Evolutionary conservation across 1,140 invertebrate genomes (phyloP).

Genomic region (Drosophila rhopaloa): DNA sequence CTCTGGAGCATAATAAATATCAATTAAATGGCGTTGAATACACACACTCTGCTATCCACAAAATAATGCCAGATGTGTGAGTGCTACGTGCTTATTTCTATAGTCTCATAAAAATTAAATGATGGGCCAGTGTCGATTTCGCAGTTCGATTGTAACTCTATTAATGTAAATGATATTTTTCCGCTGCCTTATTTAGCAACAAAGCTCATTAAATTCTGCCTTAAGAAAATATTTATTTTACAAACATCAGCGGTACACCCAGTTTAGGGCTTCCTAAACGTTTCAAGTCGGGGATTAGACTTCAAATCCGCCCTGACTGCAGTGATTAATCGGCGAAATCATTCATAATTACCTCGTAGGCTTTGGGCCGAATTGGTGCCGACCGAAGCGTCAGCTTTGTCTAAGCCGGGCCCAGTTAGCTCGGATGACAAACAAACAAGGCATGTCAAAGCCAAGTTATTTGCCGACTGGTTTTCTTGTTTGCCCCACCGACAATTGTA

Average conservation of each 20-base stretch:
- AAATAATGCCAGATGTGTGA: constrained; percentile 53
- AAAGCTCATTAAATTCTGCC: constrained; percentile 23
- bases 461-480: constrained; percentile 48
- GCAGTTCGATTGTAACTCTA: constrained; percentile 36
- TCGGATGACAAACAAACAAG: constrained; percentile 44
- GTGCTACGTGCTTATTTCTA: constrained; percentile 28
- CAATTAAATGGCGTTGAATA: constrained; percentile 63
- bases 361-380: constrained; percentile 16
- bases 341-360: constrained; percentile 57
- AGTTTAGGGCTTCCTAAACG: constrained; percentile 22
- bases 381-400: constrained; percentile 16
- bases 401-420: constrained; percentile 13
- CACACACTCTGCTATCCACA: not conserved
- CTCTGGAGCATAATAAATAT: constrained; percentile 60
- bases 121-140: constrained; percentile 30
- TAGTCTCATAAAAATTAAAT: constrained; percentile 59
- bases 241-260: constrained; percentile 14
- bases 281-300: constrained; percentile 16
- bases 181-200: constrained; percentile 26
- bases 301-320: constrained; percentile 22
- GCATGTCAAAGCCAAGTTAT: constrained; percentile 28
- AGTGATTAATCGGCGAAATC: constrained; percentile 63
- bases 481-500: constrained; percentile 51
- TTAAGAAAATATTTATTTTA: constrained; percentile 30
- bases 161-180: constrained; percentile 46